phyloP scores from a whole-genome alignment of 2,888 invertebrate genomes.

The Drosophila prolongata region DNA sequence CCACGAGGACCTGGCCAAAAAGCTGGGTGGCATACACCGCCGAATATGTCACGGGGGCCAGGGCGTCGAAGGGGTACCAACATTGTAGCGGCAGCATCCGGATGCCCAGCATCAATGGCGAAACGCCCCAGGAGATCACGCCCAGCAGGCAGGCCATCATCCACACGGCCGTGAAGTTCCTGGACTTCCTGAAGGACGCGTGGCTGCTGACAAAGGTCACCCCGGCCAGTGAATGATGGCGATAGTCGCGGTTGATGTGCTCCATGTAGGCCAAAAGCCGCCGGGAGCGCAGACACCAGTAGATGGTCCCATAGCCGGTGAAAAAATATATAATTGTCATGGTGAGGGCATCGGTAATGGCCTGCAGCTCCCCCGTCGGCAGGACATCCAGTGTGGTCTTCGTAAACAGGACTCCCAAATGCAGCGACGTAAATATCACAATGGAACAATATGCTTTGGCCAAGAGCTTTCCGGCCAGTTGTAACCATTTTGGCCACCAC shows the following conservation, averaged over 20 bases:
- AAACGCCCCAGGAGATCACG: slow-evolving; percentile 72
- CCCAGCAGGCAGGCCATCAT: slow-evolving; percentile 62
- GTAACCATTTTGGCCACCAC: slow-evolving; percentile 45
- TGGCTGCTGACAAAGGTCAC: slow-evolving; percentile 75
- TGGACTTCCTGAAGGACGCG: slow-evolving; percentile 51
- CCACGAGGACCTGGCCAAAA: slow-evolving; percentile 75
- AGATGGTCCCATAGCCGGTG: slow-evolving; percentile 66
- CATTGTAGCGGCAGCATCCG: slow-evolving; percentile 74
- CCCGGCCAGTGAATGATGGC: slow-evolving; percentile 81
- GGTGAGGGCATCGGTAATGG: slow-evolving; percentile 78
- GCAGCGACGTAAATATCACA: slow-evolving; percentile 51
- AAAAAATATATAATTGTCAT: slow-evolving; percentile 79
- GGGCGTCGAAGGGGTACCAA: slow-evolving; percentile 83
- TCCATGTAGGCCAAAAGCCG: slow-evolving; percentile 55
- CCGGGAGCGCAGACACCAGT: slow-evolving; percentile 67
- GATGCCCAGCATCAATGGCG: slow-evolving; percentile 70
- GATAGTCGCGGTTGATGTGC: slow-evolving; percentile 66
- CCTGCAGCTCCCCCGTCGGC: slow-evolving; percentile 67
- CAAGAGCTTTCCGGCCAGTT: slow-evolving; percentile 4
- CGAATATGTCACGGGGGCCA: slow-evolving; percentile 66
- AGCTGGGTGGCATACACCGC: slow-evolving; percentile 73
- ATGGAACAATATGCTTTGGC: slow-evolving; percentile 49
- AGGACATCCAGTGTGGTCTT: slow-evolving; percentile 71
- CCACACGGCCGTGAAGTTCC: slow-evolving; percentile 68
- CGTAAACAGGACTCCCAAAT: slow-evolving; percentile 69